Evolutionary conservation across 2,888 invertebrate species (phyloP).

Genomic region (Synergus laeviventris): DNA sequence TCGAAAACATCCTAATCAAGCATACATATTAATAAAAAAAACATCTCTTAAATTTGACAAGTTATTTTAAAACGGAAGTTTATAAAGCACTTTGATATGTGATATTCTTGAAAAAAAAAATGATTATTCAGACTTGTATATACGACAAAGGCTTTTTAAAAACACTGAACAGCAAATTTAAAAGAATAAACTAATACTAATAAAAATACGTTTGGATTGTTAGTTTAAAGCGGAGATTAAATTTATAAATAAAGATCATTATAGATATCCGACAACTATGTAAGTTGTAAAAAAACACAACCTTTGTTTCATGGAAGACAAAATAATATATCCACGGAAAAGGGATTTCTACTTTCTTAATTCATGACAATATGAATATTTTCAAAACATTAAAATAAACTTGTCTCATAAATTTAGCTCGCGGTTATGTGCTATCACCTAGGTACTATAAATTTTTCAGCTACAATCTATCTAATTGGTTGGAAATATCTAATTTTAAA

Average conservation of each 20-base stretch:
- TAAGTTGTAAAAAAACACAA: conserved; percentile 6
- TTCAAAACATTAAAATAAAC: background rate
- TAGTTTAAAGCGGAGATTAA: background rate
- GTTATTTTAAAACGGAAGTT: background rate
- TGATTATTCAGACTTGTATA: background rate
- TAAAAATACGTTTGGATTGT: background rate
- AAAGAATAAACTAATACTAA: background rate
- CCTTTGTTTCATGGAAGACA: conserved; percentile 35
- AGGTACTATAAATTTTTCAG: too few species aligned
- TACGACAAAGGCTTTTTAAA: background rate
- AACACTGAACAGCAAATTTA: background rate
- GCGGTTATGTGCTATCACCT: too few species aligned
- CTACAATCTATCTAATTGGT: too few species aligned
- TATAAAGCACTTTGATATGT: conserved; percentile 1
- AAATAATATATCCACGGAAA: background rate
- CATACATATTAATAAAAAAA: background rate
- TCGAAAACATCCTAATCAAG: background rate
- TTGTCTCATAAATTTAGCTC: too few species aligned
- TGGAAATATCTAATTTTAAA: too few species aligned
- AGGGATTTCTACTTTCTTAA: background rate
- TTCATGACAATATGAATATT: background rate
- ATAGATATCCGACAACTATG: background rate
- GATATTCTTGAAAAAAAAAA: background rate
- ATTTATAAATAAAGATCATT: background rate
- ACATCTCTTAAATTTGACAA: background rate